A percentile compares a stretch with the other conserved stretches of the same genome.
Evolutionary conservation across 2,113 vertebrate genomes (phyloP).

Genomic region (Sceloporus undulatus): DNA sequence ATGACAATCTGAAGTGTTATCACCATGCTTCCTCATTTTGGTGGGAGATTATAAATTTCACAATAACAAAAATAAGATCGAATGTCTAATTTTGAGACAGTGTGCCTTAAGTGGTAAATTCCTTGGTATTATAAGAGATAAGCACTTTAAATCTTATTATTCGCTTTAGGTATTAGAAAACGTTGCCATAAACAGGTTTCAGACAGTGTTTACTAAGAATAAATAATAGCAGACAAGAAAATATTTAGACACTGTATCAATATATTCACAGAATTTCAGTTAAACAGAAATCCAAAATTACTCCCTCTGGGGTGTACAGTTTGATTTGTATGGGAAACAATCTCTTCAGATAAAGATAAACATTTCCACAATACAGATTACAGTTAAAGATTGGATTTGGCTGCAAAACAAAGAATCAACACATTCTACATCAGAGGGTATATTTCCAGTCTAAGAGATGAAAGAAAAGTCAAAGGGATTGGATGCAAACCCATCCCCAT

Average conservation of each 20-base stretch:
- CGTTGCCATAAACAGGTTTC: slow-evolving; percentile 48
- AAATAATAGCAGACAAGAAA: slow-evolving; percentile 65
- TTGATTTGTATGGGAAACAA: neutral
- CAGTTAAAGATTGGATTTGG: neutral
- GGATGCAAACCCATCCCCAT: neutral
- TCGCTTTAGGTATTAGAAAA: slow-evolving; percentile 40
- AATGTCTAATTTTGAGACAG: slow-evolving; percentile 33
- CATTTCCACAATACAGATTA: slow-evolving; percentile 8
- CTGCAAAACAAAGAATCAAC: slow-evolving; percentile 9
- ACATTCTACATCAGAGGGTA: neutral
- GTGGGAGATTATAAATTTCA: rapidly evolving
- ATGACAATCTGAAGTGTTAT: neutral
- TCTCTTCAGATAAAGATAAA: slow-evolving; percentile 7
- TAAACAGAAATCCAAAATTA: slow-evolving; percentile 65
- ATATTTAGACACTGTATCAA: slow-evolving; percentile 56
- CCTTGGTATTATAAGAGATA: slow-evolving; percentile 63
- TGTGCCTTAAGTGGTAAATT: slow-evolving; percentile 54
- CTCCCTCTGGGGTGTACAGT: slow-evolving; percentile 1
- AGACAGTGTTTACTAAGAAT: slow-evolving; percentile 64
- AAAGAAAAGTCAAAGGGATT: neutral
- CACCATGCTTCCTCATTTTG: neutral
- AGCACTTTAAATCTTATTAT: slow-evolving; percentile 49
- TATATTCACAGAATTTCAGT: slow-evolving; percentile 67
- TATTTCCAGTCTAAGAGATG: neutral
- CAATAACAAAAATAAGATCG: slow-evolving; percentile 49